Evolutionary conservation across 2,113 vertebrate species (phyloP).

Genomic region (Zosterops pallidus): DNA sequence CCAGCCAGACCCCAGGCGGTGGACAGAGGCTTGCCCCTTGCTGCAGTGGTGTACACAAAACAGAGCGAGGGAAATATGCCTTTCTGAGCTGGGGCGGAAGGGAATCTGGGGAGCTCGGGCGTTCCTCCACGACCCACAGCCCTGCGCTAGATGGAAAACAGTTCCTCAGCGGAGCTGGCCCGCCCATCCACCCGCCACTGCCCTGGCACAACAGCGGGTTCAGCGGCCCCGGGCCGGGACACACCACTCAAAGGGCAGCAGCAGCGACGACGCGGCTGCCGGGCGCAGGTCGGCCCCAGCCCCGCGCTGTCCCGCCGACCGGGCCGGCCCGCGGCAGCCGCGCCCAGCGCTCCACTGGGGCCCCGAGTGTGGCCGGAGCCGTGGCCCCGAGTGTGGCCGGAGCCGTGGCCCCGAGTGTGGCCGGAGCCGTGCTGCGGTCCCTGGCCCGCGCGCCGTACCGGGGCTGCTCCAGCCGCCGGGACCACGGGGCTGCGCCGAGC

Average conservation of each 20-base stretch:
- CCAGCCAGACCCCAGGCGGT: background rate
- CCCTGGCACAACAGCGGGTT: background rate
- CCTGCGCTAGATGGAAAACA: background rate
- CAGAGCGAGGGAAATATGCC: fast-evolving
- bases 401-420: too few relatives aligned
- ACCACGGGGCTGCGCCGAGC: background rate
- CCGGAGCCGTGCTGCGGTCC: background rate
- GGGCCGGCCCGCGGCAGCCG: background rate
- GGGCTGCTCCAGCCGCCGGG: background rate
- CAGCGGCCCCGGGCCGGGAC: background rate
- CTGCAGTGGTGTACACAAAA: fast-evolving
- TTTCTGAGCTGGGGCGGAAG: background rate
- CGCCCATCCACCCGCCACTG: background rate
- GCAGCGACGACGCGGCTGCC: background rate
- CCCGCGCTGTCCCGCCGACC: background rate
- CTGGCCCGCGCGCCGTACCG: background rate
- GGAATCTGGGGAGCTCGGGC: background rate
- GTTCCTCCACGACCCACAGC: background rate
- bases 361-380: too few relatives aligned
- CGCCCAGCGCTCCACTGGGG: background rate
- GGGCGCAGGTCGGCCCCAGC: too few relatives aligned
- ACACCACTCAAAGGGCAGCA: background rate
- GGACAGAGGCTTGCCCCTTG: background rate
- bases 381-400: too few relatives aligned
- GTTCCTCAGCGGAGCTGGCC: background rate